Base-by-base conservation (phyloP, 1,140 invertebrate species). In the Psix sp. region DNA sequence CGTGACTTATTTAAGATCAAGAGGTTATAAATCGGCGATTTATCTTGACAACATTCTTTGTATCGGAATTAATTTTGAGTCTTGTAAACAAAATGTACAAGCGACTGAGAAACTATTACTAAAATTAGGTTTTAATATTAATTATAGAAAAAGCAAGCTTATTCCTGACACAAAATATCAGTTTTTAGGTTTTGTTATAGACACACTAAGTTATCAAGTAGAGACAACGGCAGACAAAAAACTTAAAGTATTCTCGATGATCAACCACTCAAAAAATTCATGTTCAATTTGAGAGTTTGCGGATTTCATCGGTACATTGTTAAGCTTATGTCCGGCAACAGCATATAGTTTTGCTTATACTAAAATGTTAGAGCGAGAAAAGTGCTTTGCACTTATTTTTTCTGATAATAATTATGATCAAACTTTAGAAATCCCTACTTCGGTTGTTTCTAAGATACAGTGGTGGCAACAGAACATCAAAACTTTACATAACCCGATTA, bases 121-220 rank as follows among this genome's bases (percentile, higher is more conserved):
- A 16, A 51, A 14, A 0, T 9, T 67, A 10, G 46, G 46, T 31
- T 59, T 59, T 18, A 29, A 2, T 10, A 45, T 70, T 45, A 70
- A 59, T 36, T 39, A 26, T 38, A 35, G 29, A 13, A 70, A 59
- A 29, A 38, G 36, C 31, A 10, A 31, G 9, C n/a, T 56, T 20
- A 15, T 40, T 7, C 56, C 66, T 0, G 6, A 18, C 5, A 39
- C 6, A 5, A 18, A 3, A 24, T 39, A 40, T 35, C 15, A 60
- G 31, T 70, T 59, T 40, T 40, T 70, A 10, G 66, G 66, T 13
- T 70, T 60, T 29, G 26, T 54, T 7, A 46, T 60, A 9, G 48
- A 72, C 42, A 24, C 35, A 6, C 3, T 42, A n/a, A 16, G 18
- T 9, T 43, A 51, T 21, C n/a, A 5, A 4, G 11, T 67, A 13